Conservation (phyloP, 2,888 invertebrate genomes). For the Xestia rhomboidea region DNA sequence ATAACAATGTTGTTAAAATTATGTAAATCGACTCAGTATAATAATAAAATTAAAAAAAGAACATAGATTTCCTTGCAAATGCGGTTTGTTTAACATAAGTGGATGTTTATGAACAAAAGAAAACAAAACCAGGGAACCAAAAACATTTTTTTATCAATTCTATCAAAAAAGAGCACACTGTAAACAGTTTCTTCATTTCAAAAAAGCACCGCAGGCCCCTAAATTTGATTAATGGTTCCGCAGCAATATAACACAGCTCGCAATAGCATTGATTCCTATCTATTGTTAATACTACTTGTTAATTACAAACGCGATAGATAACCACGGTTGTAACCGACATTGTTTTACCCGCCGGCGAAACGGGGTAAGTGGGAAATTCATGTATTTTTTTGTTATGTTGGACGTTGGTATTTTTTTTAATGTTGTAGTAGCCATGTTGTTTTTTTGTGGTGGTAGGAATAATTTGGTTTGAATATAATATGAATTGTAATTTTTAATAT, state of each 20-base stretch:
- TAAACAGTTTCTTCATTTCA: constrained; percentile 19
- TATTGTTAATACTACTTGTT: constrained; percentile 73
- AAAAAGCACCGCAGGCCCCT: constrained; percentile 69
- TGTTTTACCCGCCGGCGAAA: constrained; percentile 62
- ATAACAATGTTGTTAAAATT: not conserved
- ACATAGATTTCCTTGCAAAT: too few species aligned
- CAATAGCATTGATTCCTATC: constrained; percentile 74
- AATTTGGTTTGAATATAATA: constrained; percentile 13
- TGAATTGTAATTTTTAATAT: not conserved
- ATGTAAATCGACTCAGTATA: not conserved
- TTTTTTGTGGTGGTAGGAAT: constrained; percentile 8
- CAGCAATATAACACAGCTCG: constrained; percentile 68
- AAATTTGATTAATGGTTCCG: constrained; percentile 82
- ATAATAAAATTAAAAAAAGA: not conserved
- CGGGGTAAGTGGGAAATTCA: constrained; percentile 44
- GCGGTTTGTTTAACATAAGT: too few species aligned
- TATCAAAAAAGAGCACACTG: not conserved
- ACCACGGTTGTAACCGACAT: constrained; percentile 59
- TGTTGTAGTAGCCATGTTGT: constrained; percentile 25
- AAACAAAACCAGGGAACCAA: not conserved
- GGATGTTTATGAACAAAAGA: not conserved
- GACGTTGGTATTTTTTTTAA: not conserved
- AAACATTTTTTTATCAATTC: not conserved
- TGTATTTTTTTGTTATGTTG: constrained; percentile 34
- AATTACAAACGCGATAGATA: constrained; percentile 66